A percentile compares a stretch with the other conserved stretches of the same genome.
phyloP scores from a whole-genome alignment of 2,797 vertebrate species.

The Syndactyla subalaris region DNA sequence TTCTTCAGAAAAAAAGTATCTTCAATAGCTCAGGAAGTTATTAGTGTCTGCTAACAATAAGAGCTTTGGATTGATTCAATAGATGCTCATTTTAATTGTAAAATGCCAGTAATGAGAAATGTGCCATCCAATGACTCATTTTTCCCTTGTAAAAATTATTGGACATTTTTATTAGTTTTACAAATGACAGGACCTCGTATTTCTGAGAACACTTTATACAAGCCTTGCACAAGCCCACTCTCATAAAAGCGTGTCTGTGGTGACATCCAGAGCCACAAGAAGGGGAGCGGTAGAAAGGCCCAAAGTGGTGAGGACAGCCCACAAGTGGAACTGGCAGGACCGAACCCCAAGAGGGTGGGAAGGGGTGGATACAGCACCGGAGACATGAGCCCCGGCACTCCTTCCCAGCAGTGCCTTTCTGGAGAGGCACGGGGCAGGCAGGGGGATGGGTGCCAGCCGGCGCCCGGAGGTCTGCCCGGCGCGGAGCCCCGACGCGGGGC shows the following conservation, averaged over 20 bases:
- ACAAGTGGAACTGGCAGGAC: constrained; percentile 65
- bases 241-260: constrained; percentile 69
- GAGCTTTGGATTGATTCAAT: constrained; percentile 66
- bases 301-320: constrained; percentile 68
- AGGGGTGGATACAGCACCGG: constrained; percentile 58
- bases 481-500: background rate
- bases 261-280: constrained; percentile 67
- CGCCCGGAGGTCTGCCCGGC: background rate
- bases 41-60: constrained; percentile 73
- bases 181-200: constrained; percentile 66
- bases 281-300: constrained; percentile 66
- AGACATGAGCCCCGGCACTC: constrained; percentile 53
- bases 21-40: constrained; percentile 71
- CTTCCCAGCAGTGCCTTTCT: constrained; percentile 61
- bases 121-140: constrained; percentile 72
- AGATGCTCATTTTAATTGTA: constrained; percentile 68
- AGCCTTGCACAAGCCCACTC: constrained; percentile 71
- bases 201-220: constrained; percentile 66
- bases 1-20: constrained; percentile 65
- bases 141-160: constrained; percentile 71
- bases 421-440: constrained; percentile 57
- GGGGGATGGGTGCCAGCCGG: constrained; percentile 52
- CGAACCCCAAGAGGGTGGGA: constrained; percentile 66
- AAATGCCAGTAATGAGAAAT: constrained; percentile 68
- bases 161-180: constrained; percentile 70